Conservation (phyloP, 2,888 invertebrate genomes). For the Drosophila quinaria region DNA sequence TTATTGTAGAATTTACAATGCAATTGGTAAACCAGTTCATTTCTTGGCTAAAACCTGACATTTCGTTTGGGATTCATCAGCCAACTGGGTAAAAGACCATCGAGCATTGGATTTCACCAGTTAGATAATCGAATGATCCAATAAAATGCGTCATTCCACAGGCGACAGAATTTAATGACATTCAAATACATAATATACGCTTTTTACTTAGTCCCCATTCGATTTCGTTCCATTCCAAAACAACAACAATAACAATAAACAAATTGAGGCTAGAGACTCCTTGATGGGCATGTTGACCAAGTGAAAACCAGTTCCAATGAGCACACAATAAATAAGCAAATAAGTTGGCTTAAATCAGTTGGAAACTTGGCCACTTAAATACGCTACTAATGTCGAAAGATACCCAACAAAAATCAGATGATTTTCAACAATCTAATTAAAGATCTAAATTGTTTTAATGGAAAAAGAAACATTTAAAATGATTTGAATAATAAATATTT, state of each 20-base stretch:
- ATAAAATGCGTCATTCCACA: slow-evolving; percentile 46
- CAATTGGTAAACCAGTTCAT: slow-evolving; percentile 7
- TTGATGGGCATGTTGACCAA: slow-evolving; percentile 74
- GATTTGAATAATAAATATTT: neutral
- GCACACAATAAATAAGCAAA: slow-evolving; percentile 42
- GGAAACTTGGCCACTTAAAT: neutral
- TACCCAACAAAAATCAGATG: neutral
- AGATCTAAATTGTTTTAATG: neutral
- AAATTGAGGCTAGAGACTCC: slow-evolving; percentile 62
- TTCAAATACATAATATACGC: slow-evolving; percentile 71
- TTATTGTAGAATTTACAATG: neutral
- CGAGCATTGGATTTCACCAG: slow-evolving; percentile 31
- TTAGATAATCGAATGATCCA: slow-evolving; percentile 21
- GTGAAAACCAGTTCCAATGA: slow-evolving; percentile 69
- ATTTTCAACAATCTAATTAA: neutral
- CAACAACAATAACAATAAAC: slow-evolving; percentile 38
- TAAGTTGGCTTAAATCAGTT: neutral
- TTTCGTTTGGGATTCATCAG: slow-evolving; percentile 24
- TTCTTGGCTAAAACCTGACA: slow-evolving; percentile 8
- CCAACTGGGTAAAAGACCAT: slow-evolving; percentile 13
- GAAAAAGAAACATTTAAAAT: neutral
- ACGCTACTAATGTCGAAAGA: slow-evolving; percentile 10
- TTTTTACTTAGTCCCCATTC: slow-evolving; percentile 61
- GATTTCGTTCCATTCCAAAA: slow-evolving; percentile 52
- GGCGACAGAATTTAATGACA: slow-evolving; percentile 51